Evolutionary conservation across 2,797 vertebrate genomes (phyloP).

Genomic region (Apogon talboti): DNA sequence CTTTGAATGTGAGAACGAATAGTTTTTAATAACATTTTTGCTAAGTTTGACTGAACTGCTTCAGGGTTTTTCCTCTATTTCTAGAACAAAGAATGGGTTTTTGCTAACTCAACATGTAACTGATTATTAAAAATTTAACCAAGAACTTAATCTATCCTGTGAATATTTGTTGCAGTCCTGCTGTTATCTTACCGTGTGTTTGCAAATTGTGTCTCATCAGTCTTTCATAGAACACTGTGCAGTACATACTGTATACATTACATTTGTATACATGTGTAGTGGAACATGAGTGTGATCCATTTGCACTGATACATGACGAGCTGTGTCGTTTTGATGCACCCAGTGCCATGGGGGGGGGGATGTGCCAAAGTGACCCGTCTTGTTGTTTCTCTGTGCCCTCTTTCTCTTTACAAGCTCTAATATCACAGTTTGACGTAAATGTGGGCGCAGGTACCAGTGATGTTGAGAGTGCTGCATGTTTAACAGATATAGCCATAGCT

Average conservation of each 20-base stretch:
- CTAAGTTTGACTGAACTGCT: too few species aligned
- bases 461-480: conserved; percentile 69
- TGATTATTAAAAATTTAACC: background rate
- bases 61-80: too few species aligned
- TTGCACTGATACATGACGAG: conserved; percentile 30
- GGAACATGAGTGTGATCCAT: conserved; percentile 43
- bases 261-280: conserved; percentile 23
- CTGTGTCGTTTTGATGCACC: background rate
- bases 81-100: background rate
- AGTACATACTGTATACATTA: background rate
- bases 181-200: background rate
- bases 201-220: conserved; percentile 12
- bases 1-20: background rate
- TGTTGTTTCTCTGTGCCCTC: conserved; percentile 79
- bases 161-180: background rate
- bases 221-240: background rate
- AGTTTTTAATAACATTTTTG: background rate
- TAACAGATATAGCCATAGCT: conserved; percentile 43
- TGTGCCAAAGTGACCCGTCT: conserved; percentile 49
- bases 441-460: conserved; percentile 86
- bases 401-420: conserved; percentile 84
- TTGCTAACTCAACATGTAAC: background rate
- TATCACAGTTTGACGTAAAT: conserved; percentile 84
- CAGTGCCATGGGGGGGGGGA: conserved; percentile 6
- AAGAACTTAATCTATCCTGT: background rate